Percentiles rank a stretch among this genome's conserved stretches.
Evolutionary conservation across 2,113 vertebrate genomes (phyloP).

Genomic region (Cyrtonyx montezumae): DNA sequence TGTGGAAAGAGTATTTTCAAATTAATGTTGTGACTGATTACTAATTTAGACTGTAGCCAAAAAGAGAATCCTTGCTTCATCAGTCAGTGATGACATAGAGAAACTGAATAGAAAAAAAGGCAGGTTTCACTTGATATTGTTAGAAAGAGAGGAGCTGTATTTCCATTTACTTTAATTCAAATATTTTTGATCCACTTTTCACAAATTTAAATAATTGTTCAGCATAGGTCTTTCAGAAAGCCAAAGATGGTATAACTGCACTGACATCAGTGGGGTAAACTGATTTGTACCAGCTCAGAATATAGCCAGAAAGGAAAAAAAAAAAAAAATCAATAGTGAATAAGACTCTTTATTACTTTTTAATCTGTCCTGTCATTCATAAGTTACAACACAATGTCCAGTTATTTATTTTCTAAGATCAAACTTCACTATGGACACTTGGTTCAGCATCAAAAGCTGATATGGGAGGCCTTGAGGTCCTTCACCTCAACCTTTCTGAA

Average conservation of each 20-base stretch:
- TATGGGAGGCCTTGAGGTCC: constrained; percentile 15
- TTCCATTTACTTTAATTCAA: not conserved
- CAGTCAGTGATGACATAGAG: not conserved
- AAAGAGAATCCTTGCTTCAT: not conserved
- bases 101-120: not conserved
- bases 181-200: not conserved
- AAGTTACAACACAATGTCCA: constrained; percentile 1
- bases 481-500: constrained; percentile 54
- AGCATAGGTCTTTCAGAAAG: rapidly evolving
- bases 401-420: constrained; percentile 22
- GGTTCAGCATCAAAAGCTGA: constrained; percentile 17
- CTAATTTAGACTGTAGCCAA: not conserved
- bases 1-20: not conserved
- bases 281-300: not conserved
- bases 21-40: not conserved
- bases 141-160: not conserved
- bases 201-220: not conserved
- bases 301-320: not conserved
- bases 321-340: constrained; percentile 10
- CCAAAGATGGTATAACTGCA: not conserved
- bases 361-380: not conserved
- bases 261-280: not conserved
- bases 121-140: not conserved
- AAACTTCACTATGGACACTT: not conserved
- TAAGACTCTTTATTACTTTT: constrained; percentile 11